Conservation (phyloP, 2,113 vertebrate genomes). For the Psephotus haematonotus region DNA sequence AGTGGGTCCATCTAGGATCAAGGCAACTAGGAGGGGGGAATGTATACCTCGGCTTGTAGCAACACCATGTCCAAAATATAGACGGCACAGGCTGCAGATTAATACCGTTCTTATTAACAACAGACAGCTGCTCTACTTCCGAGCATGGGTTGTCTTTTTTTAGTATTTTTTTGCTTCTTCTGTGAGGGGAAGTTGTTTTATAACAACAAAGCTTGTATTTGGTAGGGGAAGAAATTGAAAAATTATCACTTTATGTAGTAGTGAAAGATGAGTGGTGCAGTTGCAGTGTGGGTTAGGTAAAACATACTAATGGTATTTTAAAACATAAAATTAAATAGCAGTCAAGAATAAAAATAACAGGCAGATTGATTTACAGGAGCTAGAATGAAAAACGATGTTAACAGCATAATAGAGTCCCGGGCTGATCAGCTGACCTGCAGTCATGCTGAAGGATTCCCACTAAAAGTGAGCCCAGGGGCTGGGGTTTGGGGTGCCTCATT, state of each 20-base stretch:
- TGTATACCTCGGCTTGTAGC: background rate
- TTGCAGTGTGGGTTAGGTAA: background rate
- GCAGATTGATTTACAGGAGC: background rate
- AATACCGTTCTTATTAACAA: background rate
- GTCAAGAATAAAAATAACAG: background rate
- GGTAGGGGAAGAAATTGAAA: background rate
- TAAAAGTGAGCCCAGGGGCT: background rate
- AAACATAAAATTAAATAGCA: background rate
- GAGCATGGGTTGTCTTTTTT: background rate
- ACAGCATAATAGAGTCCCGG: background rate
- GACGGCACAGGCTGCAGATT: background rate
- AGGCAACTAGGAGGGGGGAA: background rate
- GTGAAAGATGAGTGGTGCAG: background rate
- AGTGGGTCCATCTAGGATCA: background rate
- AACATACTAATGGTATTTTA: background rate
- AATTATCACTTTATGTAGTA: background rate
- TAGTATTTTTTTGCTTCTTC: background rate
- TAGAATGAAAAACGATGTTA: background rate
- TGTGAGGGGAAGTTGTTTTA: background rate
- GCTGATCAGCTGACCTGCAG: background rate
- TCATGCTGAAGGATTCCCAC: accelerated
- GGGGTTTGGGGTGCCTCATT: background rate
- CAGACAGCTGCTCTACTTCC: background rate
- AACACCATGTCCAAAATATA: background rate
- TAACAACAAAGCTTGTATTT: background rate